Conservation (phyloP, 2,797 vertebrate species). For the Cheracebus regulus region DNA sequence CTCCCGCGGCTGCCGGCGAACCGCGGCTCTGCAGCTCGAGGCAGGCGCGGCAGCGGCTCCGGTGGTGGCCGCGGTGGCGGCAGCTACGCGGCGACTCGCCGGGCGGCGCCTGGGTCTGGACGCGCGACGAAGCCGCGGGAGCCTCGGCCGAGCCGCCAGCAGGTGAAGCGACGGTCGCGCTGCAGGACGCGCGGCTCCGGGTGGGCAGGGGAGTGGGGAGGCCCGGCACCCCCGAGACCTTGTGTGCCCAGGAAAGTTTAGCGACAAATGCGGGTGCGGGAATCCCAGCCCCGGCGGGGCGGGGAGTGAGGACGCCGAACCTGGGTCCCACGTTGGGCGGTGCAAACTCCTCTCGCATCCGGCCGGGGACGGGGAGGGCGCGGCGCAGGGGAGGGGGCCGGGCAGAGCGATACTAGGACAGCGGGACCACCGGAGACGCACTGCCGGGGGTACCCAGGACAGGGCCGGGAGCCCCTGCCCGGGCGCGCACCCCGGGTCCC, state of each 20-base stretch:
- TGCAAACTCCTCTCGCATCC: slow-evolving; percentile 16
- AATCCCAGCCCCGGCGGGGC: background rate
- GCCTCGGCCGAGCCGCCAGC: background rate
- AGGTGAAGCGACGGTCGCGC: slow-evolving; percentile 65
- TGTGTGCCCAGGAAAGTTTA: slow-evolving; percentile 67
- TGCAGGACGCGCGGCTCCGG: background rate
- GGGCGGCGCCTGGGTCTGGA: slow-evolving; percentile 59
- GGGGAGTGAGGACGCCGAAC: background rate
- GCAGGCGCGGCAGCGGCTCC: slow-evolving; percentile 36
- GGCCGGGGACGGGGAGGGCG: background rate
- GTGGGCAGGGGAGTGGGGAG: background rate
- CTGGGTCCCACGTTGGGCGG: background rate
- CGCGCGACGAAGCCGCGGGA: background rate
- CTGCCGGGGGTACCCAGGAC: background rate
- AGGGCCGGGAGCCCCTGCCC: background rate
- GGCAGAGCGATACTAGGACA: background rate
- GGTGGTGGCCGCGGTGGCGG: background rate
- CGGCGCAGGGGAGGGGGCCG: background rate
- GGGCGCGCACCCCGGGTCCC: background rate
- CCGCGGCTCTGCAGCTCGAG: slow-evolving; percentile 1
- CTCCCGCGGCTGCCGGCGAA: background rate
- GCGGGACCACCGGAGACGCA: background rate
- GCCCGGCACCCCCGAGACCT: background rate
- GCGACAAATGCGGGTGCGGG: background rate
- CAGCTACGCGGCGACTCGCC: slow-evolving; percentile 30